Evolutionary conservation across 2,888 invertebrate species (phyloP), one percentile per base, ranked within the genome.

Genomic region (Keiferia lycopersicella): DNA sequence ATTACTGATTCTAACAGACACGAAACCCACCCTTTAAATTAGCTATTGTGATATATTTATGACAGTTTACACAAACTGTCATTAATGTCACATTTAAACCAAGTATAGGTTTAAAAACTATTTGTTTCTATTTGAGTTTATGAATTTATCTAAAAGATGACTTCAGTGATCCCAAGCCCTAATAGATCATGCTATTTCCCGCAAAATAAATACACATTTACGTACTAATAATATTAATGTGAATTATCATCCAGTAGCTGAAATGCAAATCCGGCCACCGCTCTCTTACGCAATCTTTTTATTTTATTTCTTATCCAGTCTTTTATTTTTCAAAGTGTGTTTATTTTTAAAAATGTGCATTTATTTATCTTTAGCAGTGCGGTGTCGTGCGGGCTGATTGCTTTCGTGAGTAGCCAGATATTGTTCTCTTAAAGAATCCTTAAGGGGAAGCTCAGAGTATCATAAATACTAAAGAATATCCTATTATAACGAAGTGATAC

Each of bases 361-460:
- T 67, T 66, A 65, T 69, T 67, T 66, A 70, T 75, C 74, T 77
- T 74, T 71, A 63, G 68, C 66, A 69, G 65, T 71, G 67, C 67
- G 62, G 70, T 79, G 77, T 79, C 83, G 81, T 82, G 81, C 76
- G 65, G 75, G 73, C 74, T 87, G 88, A 88, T 88, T 87, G 87
- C 80, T 73, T 87, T 86, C 88, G 87, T 88, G 88, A 84, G 85
- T 75, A 71, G 75, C 72, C 68, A 80, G 85, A 87, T 87, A 86
- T 84, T 83, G 82, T 83, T 82, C 80, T 83, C 86, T 84, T 76
- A 79, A 60, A 61, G 61, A 56, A 51, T 51, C 22, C 22, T 51
- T 51, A 20, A 51, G 22, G 51, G 18, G 45, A 45, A 45, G 14
- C 41, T 41, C 3, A 3, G n/a, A 14, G 1, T 14, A 8, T 8